These are phyloP conservation scores for Hyperoplus lanceolatus DNA, from an alignment of 2,797 vertebrate species.

Conservation along the genomic window DNA sequence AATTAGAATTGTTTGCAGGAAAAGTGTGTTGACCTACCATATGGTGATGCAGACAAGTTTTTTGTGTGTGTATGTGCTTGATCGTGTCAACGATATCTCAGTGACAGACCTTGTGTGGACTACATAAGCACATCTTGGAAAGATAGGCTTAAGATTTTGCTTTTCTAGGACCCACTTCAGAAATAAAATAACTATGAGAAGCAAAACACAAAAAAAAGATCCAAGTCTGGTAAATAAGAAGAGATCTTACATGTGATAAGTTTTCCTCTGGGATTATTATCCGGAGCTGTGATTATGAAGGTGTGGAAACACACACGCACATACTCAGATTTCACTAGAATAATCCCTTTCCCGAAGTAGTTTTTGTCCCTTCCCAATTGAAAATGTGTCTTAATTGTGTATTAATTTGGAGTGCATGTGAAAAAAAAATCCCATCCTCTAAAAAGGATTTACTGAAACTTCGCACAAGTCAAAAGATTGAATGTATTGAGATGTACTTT, in stretches of 20 bases:
- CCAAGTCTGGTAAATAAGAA: not conserved
- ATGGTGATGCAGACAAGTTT: conserved; percentile 5
- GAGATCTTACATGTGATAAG: not conserved
- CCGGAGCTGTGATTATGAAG: conserved; percentile 19
- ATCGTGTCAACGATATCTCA: not conserved
- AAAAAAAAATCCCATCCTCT: no score
- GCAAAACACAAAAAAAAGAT: conserved; percentile 4
- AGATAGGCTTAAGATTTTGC: conserved; percentile 3
- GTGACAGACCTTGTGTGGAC: not conserved
- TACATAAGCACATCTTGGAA: no score
- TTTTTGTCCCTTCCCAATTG: conserved; percentile 5
- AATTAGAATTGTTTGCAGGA: not conserved
- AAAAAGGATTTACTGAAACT: not conserved
- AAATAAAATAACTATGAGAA: not conserved
- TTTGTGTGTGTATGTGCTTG: not conserved
- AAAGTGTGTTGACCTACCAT: conserved; percentile 15
- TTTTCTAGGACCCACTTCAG: not conserved
- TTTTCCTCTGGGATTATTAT: conserved; percentile 25
- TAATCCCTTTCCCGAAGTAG: not conserved
- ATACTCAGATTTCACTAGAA: conserved; percentile 17
- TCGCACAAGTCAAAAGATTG: conserved; percentile 3
- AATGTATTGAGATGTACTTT: not conserved
- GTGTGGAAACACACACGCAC: not conserved
- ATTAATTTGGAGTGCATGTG: not conserved
- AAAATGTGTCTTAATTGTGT: not conserved